These are phyloP conservation scores for Myotis myotis DNA, from an alignment of 2,797 vertebrate genomes.

Conservation along the genomic window DNA sequence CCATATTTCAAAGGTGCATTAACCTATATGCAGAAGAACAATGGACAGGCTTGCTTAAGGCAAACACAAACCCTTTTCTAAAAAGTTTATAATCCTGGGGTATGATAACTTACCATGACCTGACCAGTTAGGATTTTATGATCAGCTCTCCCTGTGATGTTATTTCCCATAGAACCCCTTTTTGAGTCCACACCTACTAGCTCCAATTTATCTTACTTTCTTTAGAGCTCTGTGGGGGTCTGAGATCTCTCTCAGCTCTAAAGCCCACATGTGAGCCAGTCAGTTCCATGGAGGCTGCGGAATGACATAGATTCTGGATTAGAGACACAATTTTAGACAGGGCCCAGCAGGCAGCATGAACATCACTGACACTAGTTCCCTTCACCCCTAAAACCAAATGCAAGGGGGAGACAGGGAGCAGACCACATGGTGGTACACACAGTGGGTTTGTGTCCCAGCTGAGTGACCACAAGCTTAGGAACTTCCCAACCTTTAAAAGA, in stretches of 20 bases:
- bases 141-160: background rate
- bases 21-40: too few species aligned
- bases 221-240: background rate
- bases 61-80: too few species aligned
- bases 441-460: too few species aligned
- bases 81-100: too few species aligned
- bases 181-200: background rate
- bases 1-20: too few species aligned
- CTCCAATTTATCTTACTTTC: background rate
- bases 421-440: background rate
- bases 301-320: background rate
- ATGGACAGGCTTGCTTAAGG: too few species aligned
- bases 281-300: background rate
- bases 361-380: background rate
- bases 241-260: background rate
- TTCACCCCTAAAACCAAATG: background rate
- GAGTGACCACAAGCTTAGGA: too few species aligned
- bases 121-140: too few species aligned
- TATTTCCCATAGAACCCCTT: background rate
- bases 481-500: too few species aligned
- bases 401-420: background rate
- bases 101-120: too few species aligned
- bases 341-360: background rate
- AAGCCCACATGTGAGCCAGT: background rate
- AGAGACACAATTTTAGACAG: background rate